Evolutionary conservation across 2,888 invertebrate genomes (phyloP).

Genomic region (Caenorhabditis wallacei): DNA sequence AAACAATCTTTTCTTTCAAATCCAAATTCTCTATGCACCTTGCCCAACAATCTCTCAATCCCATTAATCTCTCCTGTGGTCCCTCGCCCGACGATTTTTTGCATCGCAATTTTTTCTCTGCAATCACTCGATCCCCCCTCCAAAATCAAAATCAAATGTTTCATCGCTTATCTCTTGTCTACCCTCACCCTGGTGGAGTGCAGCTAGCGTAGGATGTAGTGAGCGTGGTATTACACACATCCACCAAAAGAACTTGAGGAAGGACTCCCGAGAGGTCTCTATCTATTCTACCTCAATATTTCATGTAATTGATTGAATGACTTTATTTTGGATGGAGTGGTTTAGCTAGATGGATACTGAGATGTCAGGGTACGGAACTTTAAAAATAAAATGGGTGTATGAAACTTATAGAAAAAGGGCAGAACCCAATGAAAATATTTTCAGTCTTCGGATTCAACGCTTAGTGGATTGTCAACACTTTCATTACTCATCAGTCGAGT

Average conservation of each 20-base stretch:
- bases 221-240: slow-evolving; percentile 63
- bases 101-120: slow-evolving; percentile 9
- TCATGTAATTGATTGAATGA: slow-evolving; percentile 63
- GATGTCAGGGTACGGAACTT: slow-evolving; percentile 1
- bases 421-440: slow-evolving; percentile 6
- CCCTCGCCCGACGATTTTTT: neutral
- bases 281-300: slow-evolving; percentile 62
- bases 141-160: slow-evolving; percentile 53
- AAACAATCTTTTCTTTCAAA: too few species aligned
- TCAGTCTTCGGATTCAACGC: slow-evolving; percentile 67
- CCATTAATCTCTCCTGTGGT: slow-evolving; percentile 27
- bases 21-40: neutral
- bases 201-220: slow-evolving; percentile 59
- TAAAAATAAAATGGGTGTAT: neutral
- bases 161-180: slow-evolving; percentile 58
- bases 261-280: slow-evolving; percentile 33
- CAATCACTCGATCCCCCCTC: slow-evolving; percentile 12
- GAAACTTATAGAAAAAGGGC: neutral
- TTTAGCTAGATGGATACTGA: slow-evolving; percentile 8
- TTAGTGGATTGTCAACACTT: slow-evolving; percentile 98
- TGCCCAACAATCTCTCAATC: neutral
- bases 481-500: slow-evolving; percentile 95
- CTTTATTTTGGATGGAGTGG: slow-evolving; percentile 47
- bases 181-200: slow-evolving; percentile 42
- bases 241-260: slow-evolving; percentile 55